A percentile compares a stretch with the other conserved stretches of the same genome.
phyloP scores from a whole-genome alignment of 2,113 vertebrate genomes.

The Silurus glanis region DNA sequence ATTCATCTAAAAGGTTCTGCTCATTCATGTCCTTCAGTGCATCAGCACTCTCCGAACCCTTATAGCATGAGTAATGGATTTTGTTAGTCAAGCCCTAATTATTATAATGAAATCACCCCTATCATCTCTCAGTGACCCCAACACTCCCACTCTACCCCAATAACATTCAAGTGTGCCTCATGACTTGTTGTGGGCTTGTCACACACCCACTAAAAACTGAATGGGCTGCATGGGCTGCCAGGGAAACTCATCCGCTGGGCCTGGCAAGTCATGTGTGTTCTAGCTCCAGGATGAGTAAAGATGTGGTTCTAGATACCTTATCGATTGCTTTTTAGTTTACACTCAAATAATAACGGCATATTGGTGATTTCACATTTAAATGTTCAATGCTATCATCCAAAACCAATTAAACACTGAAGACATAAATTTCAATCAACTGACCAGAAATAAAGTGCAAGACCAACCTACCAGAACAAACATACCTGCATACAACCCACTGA shows the following conservation, averaged over 20 bases:
- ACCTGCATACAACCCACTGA: background rate
- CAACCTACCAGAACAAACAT: background rate
- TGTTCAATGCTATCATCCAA: background rate
- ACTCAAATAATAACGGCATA: background rate
- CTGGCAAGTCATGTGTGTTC: constrained; percentile 14
- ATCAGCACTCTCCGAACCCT: constrained; percentile 45
- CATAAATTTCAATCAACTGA: background rate
- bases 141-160: constrained; percentile 16
- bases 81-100: constrained; percentile 58
- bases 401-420: background rate
- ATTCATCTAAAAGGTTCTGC: constrained; percentile 20
- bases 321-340: background rate
- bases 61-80: constrained; percentile 61
- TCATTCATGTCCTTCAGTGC: constrained; percentile 46
- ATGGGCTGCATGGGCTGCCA: constrained; percentile 39
- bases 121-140: constrained; percentile 48
- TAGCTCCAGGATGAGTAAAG: constrained; percentile 32
- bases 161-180: constrained; percentile 31
- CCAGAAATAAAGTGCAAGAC: background rate
- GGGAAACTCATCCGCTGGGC: constrained; percentile 39
- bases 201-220: constrained; percentile 29
- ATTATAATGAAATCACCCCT: constrained; percentile 61
- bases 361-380: background rate
- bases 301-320: background rate
- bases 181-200: constrained; percentile 18